Conservation (phyloP, 2,797 vertebrate species). For the Tinamus major region DNA sequence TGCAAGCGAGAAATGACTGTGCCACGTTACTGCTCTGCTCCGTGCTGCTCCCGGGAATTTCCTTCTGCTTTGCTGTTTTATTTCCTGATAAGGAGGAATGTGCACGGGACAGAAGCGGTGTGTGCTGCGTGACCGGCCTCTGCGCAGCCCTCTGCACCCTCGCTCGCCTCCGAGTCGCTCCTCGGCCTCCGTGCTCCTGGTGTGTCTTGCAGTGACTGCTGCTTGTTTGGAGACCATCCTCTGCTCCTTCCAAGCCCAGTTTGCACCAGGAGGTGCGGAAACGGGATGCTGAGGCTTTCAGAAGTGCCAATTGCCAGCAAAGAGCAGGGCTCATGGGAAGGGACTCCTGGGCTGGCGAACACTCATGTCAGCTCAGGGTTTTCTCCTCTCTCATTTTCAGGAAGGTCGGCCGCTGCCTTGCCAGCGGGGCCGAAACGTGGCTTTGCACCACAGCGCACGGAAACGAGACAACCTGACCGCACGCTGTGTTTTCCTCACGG, state of each 20-base stretch:
- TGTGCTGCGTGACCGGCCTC: neutral
- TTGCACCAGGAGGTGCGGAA: neutral
- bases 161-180: constrained; percentile 41
- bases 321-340: neutral
- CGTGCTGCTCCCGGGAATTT: constrained; percentile 38
- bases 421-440: neutral
- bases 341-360: too few species aligned
- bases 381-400: neutral
- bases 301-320: neutral
- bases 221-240: neutral
- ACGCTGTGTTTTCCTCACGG: fast-evolving
- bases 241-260: constrained; percentile 42
- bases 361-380: neutral
- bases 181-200: constrained; percentile 12
- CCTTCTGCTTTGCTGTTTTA: constrained; percentile 29
- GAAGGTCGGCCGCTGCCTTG: constrained; percentile 16
- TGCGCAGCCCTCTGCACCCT: neutral
- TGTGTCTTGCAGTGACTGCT: neutral
- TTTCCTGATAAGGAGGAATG: constrained; percentile 40
- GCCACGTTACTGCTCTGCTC: constrained; percentile 25
- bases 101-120: neutral
- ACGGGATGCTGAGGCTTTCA: neutral
- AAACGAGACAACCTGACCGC: neutral
- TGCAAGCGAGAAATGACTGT: constrained; percentile 37
- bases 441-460: neutral